phyloP scores from a whole-genome alignment of 1,140 invertebrate genomes.

The Pogonognathellus flavescens region DNA sequence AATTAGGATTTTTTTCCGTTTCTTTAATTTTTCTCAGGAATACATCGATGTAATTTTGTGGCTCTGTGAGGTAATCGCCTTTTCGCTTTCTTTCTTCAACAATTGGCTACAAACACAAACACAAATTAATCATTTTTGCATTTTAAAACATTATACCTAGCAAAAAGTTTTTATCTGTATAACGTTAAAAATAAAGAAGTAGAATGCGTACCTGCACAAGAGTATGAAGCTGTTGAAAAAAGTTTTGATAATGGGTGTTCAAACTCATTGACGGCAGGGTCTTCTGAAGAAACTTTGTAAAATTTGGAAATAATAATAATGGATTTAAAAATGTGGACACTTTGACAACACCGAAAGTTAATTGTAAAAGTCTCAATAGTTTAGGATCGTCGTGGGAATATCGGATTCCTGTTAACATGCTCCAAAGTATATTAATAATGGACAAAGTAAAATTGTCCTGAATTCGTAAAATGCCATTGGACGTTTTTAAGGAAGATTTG shows the following conservation, averaged over 20 bases:
- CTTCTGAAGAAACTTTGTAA: too few relatives aligned
- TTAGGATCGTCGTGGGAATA: slow-evolving; percentile 70
- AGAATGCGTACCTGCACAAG: too few relatives aligned
- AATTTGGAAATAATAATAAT: neutral
- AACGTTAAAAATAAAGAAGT: too few relatives aligned
- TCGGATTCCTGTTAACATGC: slow-evolving; percentile 84
- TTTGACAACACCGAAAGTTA: slow-evolving; percentile 37
- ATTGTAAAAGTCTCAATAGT: slow-evolving; percentile 49
- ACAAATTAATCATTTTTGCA: too few relatives aligned
- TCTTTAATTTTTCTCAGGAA: slow-evolving; percentile 74
- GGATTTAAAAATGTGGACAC: slow-evolving; percentile 49
- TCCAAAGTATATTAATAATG: slow-evolving; percentile 87
- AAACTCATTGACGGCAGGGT: too few relatives aligned
- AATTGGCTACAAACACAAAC: slow-evolving; percentile 74
- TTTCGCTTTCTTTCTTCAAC: slow-evolving; percentile 79
- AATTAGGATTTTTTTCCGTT: slow-evolving; percentile 16
- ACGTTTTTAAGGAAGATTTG: neutral
- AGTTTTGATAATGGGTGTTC: too few relatives aligned
- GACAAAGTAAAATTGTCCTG: slow-evolving; percentile 64
- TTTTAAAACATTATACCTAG: too few relatives aligned
- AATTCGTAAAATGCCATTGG: slow-evolving; percentile 37
- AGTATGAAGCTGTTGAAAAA: too few relatives aligned
- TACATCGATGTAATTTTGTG: slow-evolving; percentile 87
- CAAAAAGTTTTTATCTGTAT: too few relatives aligned
- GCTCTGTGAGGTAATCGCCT: slow-evolving; percentile 75